Percentiles rank a stretch among this genome's conserved stretches.
Conservation (phyloP, 2,113 vertebrate genomes). For the Zapornia atra region DNA sequence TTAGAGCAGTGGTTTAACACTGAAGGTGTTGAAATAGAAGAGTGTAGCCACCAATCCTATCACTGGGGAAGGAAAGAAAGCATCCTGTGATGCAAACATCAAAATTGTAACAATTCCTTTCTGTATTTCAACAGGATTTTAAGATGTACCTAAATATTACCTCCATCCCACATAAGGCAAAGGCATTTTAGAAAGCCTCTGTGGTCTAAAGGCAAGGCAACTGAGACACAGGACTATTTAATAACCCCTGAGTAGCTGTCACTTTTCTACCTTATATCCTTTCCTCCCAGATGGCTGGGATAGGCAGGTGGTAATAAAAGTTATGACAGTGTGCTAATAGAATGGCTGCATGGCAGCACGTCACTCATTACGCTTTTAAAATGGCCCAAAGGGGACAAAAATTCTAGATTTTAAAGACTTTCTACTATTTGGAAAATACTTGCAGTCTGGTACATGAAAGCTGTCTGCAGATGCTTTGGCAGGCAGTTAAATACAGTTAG, state of each 20-base stretch:
- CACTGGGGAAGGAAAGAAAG: not conserved
- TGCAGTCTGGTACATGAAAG: not conserved
- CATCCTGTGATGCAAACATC: not conserved
- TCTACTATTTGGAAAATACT: not conserved
- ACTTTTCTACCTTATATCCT: not conserved
- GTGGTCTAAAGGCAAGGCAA: not conserved
- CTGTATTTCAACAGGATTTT: not conserved
- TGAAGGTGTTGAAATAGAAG: not conserved
- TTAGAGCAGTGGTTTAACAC: not conserved
- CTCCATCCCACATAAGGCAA: not conserved
- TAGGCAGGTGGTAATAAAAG: conserved; percentile 1
- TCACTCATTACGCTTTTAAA: not conserved
- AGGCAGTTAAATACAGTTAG: not conserved
- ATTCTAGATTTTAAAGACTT: not conserved
- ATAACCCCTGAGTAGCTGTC: not conserved
- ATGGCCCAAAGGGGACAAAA: not conserved
- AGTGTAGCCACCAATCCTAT: not conserved
- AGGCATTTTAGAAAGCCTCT: not conserved
- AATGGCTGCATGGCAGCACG: not conserved
- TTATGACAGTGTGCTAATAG: not conserved
- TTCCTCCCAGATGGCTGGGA: not conserved
- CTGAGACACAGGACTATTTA: not conserved
- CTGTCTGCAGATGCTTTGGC: not conserved
- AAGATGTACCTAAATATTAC: not conserved
- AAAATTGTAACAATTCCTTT: not conserved